Conservation (phyloP, 2,113 vertebrate species). For the Upupa epops region DNA sequence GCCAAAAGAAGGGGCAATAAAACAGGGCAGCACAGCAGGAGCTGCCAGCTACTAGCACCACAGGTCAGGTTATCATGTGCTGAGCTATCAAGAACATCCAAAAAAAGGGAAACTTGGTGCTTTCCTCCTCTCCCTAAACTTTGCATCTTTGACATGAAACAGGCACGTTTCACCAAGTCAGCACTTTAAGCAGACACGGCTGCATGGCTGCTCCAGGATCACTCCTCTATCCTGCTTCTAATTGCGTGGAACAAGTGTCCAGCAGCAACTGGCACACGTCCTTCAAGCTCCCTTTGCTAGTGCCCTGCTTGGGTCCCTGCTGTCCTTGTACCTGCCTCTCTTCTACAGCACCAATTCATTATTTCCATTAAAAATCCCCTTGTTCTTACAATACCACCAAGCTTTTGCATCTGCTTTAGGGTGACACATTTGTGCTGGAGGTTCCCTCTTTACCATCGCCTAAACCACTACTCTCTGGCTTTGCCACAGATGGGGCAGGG, state of each 20-base stretch:
- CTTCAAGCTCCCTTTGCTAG: not conserved
- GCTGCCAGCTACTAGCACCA: rapidly evolving
- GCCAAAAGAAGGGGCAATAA: not conserved
- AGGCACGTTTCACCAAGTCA: rapidly evolving
- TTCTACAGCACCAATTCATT: not conserved
- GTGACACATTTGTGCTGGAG: not conserved
- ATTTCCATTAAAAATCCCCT: not conserved
- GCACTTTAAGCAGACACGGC: rapidly evolving
- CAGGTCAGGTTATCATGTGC: rapidly evolving
- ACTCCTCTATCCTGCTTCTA: not conserved
- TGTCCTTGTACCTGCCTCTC: not conserved
- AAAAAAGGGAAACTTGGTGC: not conserved
- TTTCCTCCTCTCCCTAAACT: not conserved
- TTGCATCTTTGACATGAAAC: not conserved
- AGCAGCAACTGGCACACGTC: rapidly evolving
- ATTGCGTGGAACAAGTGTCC: not conserved
- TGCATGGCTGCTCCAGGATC: rapidly evolving
- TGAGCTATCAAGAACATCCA: not conserved
- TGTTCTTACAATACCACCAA: not conserved
- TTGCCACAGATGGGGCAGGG: rapidly evolving
- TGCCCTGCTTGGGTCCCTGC: rapidly evolving
- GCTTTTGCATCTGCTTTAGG: not conserved
- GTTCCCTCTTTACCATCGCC: not conserved
- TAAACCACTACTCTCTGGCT: not conserved
- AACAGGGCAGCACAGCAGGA: not conserved